Percentiles rank a stretch among this genome's conserved stretches.
These are phyloP conservation scores for Tipula lateralis DNA, from an alignment of 2,888 invertebrate species.

Conservation along the genomic window DNA sequence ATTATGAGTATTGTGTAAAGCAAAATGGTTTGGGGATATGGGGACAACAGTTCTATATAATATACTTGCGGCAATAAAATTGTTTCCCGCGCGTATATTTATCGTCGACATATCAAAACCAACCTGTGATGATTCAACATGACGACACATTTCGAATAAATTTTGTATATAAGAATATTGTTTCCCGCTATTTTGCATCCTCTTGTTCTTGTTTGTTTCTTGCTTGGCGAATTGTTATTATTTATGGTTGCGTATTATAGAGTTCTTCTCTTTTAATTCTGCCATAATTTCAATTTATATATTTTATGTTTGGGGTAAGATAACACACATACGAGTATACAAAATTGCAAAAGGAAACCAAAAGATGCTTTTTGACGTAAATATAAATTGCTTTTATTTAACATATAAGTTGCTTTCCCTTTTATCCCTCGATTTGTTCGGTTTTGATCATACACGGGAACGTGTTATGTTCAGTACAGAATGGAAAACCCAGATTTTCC, in stretches of 20 bases:
- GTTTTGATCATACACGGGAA: neutral
- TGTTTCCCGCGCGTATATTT: neutral
- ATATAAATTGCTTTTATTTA: neutral
- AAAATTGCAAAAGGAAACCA: neutral
- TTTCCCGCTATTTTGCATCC: neutral
- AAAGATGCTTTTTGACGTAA: neutral
- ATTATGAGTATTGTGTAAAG: neutral
- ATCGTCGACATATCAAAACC: neutral
- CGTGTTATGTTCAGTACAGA: too few relatives aligned
- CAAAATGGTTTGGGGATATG: neutral
- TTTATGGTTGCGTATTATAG: neutral
- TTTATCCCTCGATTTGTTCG: neutral
- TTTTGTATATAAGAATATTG: neutral
- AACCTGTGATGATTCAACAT: neutral
- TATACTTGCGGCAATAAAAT: neutral
- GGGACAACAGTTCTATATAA: neutral
- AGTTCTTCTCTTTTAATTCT: neutral
- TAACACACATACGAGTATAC: neutral
- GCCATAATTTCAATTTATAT: neutral
- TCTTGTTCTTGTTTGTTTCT: neutral
- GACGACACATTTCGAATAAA: neutral
- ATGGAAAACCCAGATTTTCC: neutral
- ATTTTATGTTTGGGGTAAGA: neutral
- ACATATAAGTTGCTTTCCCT: neutral
- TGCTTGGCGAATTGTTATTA: neutral